Evolutionary conservation across 1,140 invertebrate species (phyloP).

Genomic region (Metaphire vulgaris): DNA sequence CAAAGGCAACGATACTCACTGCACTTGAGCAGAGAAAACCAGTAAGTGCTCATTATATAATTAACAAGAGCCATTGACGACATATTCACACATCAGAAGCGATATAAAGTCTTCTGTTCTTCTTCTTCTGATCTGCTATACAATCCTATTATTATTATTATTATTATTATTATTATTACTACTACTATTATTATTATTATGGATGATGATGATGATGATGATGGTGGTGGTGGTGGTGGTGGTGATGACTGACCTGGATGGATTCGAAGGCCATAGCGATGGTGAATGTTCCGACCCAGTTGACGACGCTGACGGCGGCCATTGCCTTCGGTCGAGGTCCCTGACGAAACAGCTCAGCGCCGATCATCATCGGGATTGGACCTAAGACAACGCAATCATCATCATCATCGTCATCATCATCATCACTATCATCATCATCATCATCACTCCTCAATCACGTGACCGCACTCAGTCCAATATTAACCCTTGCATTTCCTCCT

Average conservation of each 20-base stretch:
- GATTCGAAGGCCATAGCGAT: conserved; percentile 8
- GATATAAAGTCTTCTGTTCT: too few species aligned
- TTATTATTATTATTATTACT: not conserved
- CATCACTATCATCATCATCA: not conserved
- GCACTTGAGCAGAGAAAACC: too few species aligned
- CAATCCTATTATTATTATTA: not conserved
- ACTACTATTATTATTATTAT: not conserved
- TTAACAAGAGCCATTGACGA: too few species aligned
- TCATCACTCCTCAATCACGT: not conserved
- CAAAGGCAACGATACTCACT: too few species aligned
- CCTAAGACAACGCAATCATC: not conserved
- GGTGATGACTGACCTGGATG: not conserved
- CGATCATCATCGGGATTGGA: not conserved
- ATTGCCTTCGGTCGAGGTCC: conserved; percentile 10
- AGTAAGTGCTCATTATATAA: too few species aligned
- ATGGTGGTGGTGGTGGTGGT: not conserved
- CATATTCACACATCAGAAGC: too few species aligned
- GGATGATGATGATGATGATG: not conserved
- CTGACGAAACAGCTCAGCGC: conserved; percentile 3
- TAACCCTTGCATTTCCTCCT: too few species aligned
- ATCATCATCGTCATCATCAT: not conserved
- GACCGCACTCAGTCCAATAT: not conserved
- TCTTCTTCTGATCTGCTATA: too few species aligned
- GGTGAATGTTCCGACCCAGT: conserved; percentile 11
- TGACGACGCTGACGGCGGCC: not conserved